Percentiles rank a stretch among this genome's conserved stretches.
phyloP scores from a whole-genome alignment of 2,797 vertebrate genomes.

The Karalla daura region DNA sequence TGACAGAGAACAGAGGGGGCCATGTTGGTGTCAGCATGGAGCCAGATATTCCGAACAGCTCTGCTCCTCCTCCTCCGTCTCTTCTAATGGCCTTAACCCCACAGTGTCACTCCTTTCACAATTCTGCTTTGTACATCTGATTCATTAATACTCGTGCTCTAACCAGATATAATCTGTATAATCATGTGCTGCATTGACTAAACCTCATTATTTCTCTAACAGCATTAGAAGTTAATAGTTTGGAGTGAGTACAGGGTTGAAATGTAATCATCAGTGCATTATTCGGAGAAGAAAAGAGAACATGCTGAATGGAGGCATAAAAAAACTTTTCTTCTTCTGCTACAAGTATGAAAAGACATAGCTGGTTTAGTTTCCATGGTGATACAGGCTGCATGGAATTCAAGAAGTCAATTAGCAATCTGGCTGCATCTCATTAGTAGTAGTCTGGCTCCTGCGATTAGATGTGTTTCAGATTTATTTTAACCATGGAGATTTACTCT shows the following conservation, averaged over 20 bases:
- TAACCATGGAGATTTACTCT: constrained; percentile 22
- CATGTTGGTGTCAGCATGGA: constrained; percentile 73
- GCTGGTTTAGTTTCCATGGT: constrained; percentile 82
- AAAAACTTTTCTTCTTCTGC: constrained; percentile 36
- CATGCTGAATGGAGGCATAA: constrained; percentile 34
- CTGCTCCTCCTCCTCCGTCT: constrained; percentile 33
- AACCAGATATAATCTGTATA: constrained; percentile 56
- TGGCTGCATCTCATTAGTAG: constrained; percentile 81
- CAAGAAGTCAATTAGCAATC: constrained; percentile 86
- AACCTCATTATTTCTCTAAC: constrained; percentile 55
- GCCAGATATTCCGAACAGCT: constrained; percentile 51
- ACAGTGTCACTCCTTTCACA: constrained; percentile 23
- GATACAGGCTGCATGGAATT: constrained; percentile 76
- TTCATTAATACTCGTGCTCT: constrained; percentile 42
- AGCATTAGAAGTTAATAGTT: constrained; percentile 50
- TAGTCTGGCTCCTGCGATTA: constrained; percentile 52
- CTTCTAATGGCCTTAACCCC: constrained; percentile 45
- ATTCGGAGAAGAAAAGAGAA: constrained; percentile 45
- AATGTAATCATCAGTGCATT: constrained; percentile 49
- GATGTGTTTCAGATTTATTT: constrained; percentile 66
- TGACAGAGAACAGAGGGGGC: constrained; percentile 77
- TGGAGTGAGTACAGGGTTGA: constrained; percentile 31
- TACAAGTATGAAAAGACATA: constrained; percentile 45
- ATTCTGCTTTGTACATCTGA: constrained; percentile 25
- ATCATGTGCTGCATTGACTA: constrained; percentile 62